Evolutionary conservation across 2,888 invertebrate genomes (phyloP), one percentile per base, ranked within the genome.

Genomic region (Tetramorium bicarinatum): DNA sequence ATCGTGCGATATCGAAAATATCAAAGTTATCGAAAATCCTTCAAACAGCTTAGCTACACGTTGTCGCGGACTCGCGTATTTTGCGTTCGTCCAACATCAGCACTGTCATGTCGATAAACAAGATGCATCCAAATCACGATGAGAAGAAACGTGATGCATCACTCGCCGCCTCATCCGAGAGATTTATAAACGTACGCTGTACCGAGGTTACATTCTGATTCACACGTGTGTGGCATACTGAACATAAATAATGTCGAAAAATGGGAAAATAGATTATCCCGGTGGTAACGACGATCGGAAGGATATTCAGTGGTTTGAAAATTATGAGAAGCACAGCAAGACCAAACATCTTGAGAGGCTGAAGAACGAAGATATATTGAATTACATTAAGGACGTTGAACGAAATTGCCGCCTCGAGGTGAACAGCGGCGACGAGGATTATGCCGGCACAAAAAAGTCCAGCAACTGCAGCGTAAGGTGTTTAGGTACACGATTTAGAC

Each of bases 281-380:
- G n/a, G 66, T 18, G 38, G n/a, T 13, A 54, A 64, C 7, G 4
- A 29, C 47, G 41, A 66, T 49, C 64, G 11, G 6, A 25, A 82
- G 13, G 67, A 82, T n/a, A n/a, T 77, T 44, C 67, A 9, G 6
- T 54, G 77, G 67, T 67, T 77, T 25, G 54, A 72, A 47, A 85
- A 49, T 52, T 61, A 49, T 18, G 67, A 56, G 4, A 49, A 69
- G n/a, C 61, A 7, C 11, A 21, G 18, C 41, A 67, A 29, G 38
- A 66, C 13, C 11, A 41, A 69, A 7, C 25, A 29, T 34, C 13
- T 25, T 3, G 59, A 83, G 25, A 59, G 6, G 8, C 34, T 86
- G 34, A 71, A 54, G 11, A 76, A 61, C 6, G 59, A 84, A 18
- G 77, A 89, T n/a, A 71, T 89, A 59, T 72, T 87, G 62, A 86